phyloP scores from a whole-genome alignment of 2,113 vertebrate genomes.

The Amblyopsis rosae region DNA sequence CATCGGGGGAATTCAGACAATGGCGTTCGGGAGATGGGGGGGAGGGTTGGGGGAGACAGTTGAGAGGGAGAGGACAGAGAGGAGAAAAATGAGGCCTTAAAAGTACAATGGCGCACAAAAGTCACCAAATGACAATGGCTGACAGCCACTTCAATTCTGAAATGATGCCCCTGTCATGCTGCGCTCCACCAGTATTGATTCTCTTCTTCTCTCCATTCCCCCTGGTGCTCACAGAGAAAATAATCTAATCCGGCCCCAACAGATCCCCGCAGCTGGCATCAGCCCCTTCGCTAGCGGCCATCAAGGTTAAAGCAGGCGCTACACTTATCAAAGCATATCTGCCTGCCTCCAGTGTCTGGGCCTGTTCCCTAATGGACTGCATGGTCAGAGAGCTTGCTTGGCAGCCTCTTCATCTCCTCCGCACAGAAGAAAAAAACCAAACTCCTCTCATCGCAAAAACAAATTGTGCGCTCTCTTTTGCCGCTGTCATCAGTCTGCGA shows the following conservation, averaged over 20 bases:
- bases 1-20: constrained; percentile 85
- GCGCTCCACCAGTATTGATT: constrained; percentile 90
- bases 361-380: constrained; percentile 86
- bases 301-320: constrained; percentile 95
- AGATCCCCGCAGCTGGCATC: constrained; percentile 75
- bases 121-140: constrained; percentile 92
- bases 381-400: constrained; percentile 75
- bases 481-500: constrained; percentile 67
- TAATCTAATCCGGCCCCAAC: constrained; percentile 87
- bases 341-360: constrained; percentile 70
- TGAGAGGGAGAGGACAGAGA: constrained; percentile 62
- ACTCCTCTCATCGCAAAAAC: constrained; percentile 48
- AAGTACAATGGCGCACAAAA: constrained; percentile 92
- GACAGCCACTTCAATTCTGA: constrained; percentile 96
- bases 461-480: constrained; percentile 41
- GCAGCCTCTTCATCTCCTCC: constrained; percentile 82
- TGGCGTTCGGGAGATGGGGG: constrained; percentile 60
- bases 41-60: constrained; percentile 8
- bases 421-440: constrained; percentile 15
- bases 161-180: constrained; percentile 94
- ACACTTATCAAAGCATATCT: constrained; percentile 94
- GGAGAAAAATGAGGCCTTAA: constrained; percentile 95
- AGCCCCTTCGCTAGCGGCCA: constrained; percentile 74
- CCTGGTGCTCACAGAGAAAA: constrained; percentile 58
- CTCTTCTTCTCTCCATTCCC: constrained; percentile 80